Evolutionary conservation across 2,888 invertebrate genomes (phyloP), one percentile per base, ranked within the genome.

Genomic region (Melangyna quadrimaculata): DNA sequence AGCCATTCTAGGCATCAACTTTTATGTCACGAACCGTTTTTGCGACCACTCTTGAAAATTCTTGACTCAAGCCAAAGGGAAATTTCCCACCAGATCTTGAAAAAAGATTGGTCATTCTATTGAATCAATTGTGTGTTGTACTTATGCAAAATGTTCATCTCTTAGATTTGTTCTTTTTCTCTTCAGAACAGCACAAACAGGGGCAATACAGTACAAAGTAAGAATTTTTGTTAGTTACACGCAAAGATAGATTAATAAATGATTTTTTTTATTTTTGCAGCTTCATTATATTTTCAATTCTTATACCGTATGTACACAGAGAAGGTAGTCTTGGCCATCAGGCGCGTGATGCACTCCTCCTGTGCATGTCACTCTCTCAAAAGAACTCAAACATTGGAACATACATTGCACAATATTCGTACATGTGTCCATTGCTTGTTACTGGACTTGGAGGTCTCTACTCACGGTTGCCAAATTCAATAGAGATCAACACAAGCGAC

Each of bases 401-500:
- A 80, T 97, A 96, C 90, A 97, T 98, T 90, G 95, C 97, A 51
- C 95, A 96, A 89, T 94, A 96, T 89, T 98, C 98, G 4, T 97
- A 98, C 91, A 97, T 99, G 89, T 98, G 98, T 90, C 97, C 98
- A 14, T 96, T 98, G 90, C 92, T 95, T 63, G 95, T 95, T 51
- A 95, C 95, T 17, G 95, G 99, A 77, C 94, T 99, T 43, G 98
- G 98, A 91, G 99, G 97, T 2, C 94, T 99, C n/a, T 99, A 98
- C 93, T 99, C 98, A 0, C 94, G 96, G 37, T 94, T 99, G 89
- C 98, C 99, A 17, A 95, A 97, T 87, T 94, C 95, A 79, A 93
- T 99, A 55, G 95, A 95, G 87, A 94, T 95, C 71, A 94, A 95
- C 88, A 93, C 95, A 88, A 94, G 95, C 87, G 95, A 97, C 90